These are phyloP conservation scores for Tribolium freemani DNA, from an alignment of 2,888 invertebrate species.

Conservation along the genomic window DNA sequence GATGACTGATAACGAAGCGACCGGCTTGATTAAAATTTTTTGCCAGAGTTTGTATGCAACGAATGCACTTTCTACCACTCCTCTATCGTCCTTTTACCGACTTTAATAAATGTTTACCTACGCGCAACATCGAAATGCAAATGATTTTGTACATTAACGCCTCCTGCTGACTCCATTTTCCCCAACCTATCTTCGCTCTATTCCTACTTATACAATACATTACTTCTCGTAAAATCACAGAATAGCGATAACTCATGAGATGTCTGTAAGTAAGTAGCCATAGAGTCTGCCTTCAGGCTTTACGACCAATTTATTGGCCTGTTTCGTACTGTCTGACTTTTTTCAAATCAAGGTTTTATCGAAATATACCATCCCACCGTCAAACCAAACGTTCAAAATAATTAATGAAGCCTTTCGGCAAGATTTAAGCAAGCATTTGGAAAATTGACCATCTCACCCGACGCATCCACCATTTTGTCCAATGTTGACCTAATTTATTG, in stretches of 20 bases:
- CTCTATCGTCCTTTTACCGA: not conserved
- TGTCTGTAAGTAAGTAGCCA: not conserved
- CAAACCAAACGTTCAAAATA: too few species aligned
- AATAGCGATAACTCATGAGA: not conserved
- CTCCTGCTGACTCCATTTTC: constrained; percentile 6
- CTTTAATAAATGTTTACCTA: not conserved
- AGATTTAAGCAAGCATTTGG: too few species aligned
- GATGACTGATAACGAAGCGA: constrained; percentile 26
- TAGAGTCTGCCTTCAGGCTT: not conserved
- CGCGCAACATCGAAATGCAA: not conserved
- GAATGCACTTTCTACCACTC: not conserved
- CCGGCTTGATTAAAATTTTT: constrained; percentile 10
- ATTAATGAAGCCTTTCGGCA: too few species aligned
- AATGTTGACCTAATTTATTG: too few species aligned
- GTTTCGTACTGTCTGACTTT: not conserved
- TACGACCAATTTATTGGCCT: not conserved
- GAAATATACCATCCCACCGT: not conserved
- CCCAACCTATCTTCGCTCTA: not conserved
- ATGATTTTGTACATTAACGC: not conserved
- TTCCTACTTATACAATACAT: constrained; percentile 13
- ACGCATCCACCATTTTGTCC: too few species aligned
- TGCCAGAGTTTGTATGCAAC: too few species aligned
- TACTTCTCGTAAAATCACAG: constrained; percentile 1
- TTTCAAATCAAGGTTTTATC: not conserved
- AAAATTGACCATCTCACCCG: too few species aligned